Evolutionary conservation across 2,888 invertebrate genomes (phyloP), one percentile per base, ranked within the genome.

Genomic region (Caenorhabditis sp.): DNA sequence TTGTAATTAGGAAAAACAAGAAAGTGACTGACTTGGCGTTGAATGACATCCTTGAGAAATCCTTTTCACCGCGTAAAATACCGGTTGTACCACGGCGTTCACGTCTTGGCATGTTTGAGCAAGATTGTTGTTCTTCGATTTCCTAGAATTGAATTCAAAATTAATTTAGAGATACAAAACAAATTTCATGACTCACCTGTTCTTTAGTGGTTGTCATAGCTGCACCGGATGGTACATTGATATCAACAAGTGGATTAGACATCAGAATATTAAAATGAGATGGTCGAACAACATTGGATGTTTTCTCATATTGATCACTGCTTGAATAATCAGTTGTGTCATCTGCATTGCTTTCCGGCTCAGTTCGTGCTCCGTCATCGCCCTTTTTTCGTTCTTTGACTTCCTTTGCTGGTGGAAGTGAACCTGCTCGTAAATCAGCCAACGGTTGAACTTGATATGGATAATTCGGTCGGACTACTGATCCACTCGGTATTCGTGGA

Each of bases 241-340:
- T 67, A 62, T 77, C 76, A 0, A 76, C 81, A 36, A 82, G 65
- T 1, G 85, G 85, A 66, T 85, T 85, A 20, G 81, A 67, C 77
- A 85, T 79, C 38, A 85, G 67, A 14, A 85, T 79, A 59, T 84
- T 84, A 50, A 67, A 78, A 64, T 81, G 77, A 17, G 82, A 70
- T 3, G 68, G 68, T 12, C 57, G 65, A 56, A 66, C 52, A 0
- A 68, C 36, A 63, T 70, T 74, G 5, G 75, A 67, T 7, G 63
- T 70, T 50, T 63, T 70, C 60, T 73, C 72, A 26, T 76, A 78
- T 53, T 81, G 76, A 76, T 85, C 85, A 38, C 85, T 85, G 8
- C 84, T 84, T 12, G 82, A 82, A 69, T 87, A 86, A 66, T 85
- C 86, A 0, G 87, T 86, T n/a, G 86, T 87, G 65, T 85, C 85